Conservation (phyloP, 1,140 invertebrate genomes). For the Zaprionus nigranus region DNA sequence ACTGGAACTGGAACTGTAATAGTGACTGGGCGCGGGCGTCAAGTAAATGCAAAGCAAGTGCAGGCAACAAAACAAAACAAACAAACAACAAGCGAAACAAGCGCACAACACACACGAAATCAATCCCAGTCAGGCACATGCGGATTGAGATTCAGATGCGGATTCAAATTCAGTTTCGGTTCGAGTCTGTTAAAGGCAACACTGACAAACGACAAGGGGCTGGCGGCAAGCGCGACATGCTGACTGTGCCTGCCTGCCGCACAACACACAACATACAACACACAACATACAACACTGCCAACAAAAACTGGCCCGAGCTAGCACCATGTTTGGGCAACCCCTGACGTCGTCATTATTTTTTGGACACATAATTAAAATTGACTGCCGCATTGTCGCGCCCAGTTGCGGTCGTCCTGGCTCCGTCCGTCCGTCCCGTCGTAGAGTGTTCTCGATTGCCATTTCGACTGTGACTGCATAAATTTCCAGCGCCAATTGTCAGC, state of each 20-base stretch:
- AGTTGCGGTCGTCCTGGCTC: constrained; percentile 52
- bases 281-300: constrained; percentile 8
- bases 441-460: constrained; percentile 46
- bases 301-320: constrained; percentile 27
- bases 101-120: constrained; percentile 38
- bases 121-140: constrained; percentile 26
- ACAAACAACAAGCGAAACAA: constrained; percentile 38
- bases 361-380: constrained; percentile 82
- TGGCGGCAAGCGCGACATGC: constrained; percentile 48
- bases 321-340: constrained; percentile 75
- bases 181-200: constrained; percentile 47
- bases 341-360: constrained; percentile 74
- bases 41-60: constrained; percentile 63
- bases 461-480: constrained; percentile 68
- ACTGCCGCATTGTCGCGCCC: constrained; percentile 76
- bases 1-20: constrained; percentile 17
- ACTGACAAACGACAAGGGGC: constrained; percentile 65
- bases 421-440: background rate
- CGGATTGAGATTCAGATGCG: constrained; percentile 1
- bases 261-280: background rate
- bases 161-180: constrained; percentile 31
- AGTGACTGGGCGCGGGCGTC: constrained; percentile 50
- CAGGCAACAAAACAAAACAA: constrained; percentile 29
- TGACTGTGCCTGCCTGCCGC: constrained; percentile 13
- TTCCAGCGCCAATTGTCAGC: constrained; percentile 68